Percentiles rank a stretch among this genome's conserved stretches.
phyloP scores from a whole-genome alignment of 2,888 invertebrate genomes.

The Bellardia bayeri region DNA sequence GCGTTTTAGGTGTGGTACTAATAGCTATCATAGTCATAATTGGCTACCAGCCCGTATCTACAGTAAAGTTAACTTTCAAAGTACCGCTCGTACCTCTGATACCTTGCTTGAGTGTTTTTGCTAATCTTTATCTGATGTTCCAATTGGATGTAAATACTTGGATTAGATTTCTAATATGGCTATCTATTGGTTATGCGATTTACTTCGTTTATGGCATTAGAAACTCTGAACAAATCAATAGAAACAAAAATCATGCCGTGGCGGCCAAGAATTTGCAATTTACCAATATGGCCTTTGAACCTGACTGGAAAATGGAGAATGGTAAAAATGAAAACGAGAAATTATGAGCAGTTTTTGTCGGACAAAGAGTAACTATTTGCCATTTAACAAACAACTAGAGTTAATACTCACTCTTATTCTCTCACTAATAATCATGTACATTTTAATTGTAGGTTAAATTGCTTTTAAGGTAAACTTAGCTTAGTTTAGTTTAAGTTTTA shows the following conservation, averaged over 20 bases:
- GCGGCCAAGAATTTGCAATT: slow-evolving; percentile 75
- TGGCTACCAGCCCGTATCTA: slow-evolving; percentile 89
- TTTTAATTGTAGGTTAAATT: background rate
- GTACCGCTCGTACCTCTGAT: slow-evolving; percentile 94
- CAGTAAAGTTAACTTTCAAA: slow-evolving; percentile 88
- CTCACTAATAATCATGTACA: background rate
- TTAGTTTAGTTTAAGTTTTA: slow-evolving; percentile 8
- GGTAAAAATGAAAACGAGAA: slow-evolving; percentile 55
- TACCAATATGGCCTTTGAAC: slow-evolving; percentile 79
- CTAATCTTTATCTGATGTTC: slow-evolving; percentile 96
- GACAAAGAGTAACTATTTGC: background rate
- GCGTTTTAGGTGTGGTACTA: slow-evolving; percentile 85
- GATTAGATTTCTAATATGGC: slow-evolving; percentile 95
- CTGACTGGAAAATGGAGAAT: slow-evolving; percentile 79
- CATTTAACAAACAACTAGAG: no score
- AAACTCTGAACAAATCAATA: slow-evolving; percentile 87
- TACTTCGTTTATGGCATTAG: slow-evolving; percentile 94
- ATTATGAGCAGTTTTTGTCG: background rate
- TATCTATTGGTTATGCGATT: slow-evolving; percentile 92
- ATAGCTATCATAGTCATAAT: slow-evolving; percentile 87
- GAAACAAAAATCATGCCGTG: slow-evolving; percentile 81
- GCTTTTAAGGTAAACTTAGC: background rate
- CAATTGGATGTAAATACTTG: slow-evolving; percentile 94
- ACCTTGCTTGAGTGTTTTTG: slow-evolving; percentile 92
- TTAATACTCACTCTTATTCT: background rate